These are phyloP conservation scores for Sesia apiformis DNA, from an alignment of 2,888 invertebrate species.

Conservation along the genomic window DNA sequence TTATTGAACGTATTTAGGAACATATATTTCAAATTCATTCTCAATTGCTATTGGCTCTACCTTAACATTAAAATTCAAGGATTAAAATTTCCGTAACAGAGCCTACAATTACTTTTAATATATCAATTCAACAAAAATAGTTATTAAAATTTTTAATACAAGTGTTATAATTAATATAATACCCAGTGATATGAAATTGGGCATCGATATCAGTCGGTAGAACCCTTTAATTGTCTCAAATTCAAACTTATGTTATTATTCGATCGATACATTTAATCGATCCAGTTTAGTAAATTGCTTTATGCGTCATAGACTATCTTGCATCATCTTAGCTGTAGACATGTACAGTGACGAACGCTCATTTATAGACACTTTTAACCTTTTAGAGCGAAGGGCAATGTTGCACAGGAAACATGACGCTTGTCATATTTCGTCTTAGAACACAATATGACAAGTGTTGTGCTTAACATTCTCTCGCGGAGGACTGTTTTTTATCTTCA, in stretches of 20 bases:
- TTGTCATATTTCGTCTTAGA: no score
- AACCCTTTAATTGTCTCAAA: conserved; percentile 39
- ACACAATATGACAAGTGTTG: no score
- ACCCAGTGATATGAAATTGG: conserved; percentile 42
- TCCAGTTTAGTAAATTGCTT: conserved; percentile 36
- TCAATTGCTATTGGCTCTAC: not conserved
- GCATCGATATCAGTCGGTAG: conserved; percentile 27
- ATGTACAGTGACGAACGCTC: no score
- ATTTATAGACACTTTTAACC: no score
- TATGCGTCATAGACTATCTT: conserved; percentile 30
- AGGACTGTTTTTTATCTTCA: no score
- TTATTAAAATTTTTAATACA: conserved; percentile 15
- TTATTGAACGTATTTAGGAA: no score
- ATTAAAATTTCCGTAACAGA: conserved; percentile 6
- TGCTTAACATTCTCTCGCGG: no score
- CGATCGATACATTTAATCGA: conserved; percentile 30
- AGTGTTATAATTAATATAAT: conserved; percentile 41
- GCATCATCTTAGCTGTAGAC: no score
- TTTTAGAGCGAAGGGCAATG: no score
- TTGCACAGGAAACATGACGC: no score
- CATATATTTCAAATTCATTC: no score
- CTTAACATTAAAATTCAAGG: not conserved
- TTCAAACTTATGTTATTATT: conserved; percentile 33
- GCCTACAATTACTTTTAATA: conserved; percentile 43
- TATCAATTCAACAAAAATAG: conserved; percentile 29